These are phyloP conservation scores for Drosophila aff. DNA, from an alignment of 1,140 invertebrate species.

Conservation along the genomic window DNA sequence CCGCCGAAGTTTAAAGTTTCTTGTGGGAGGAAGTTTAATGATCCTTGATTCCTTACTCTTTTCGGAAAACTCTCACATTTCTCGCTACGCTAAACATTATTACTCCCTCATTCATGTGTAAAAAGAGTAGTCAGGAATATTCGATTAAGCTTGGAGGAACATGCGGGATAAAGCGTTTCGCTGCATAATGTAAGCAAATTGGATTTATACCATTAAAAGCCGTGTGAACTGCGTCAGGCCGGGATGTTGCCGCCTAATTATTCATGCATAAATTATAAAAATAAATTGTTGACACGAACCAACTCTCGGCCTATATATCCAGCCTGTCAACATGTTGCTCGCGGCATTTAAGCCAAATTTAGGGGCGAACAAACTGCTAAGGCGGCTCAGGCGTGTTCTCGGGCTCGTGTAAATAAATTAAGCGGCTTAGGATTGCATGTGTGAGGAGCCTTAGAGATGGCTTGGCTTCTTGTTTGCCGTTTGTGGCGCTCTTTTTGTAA, in stretches of 20 bases:
- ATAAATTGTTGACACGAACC: constrained; percentile 49
- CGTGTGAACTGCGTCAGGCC: constrained; percentile 41
- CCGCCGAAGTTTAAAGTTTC: background rate
- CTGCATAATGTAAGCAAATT: constrained; percentile 41
- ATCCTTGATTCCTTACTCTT: background rate
- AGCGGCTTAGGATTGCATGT: constrained; percentile 49
- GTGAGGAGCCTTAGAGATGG: constrained; percentile 7
- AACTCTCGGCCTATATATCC: constrained; percentile 21
- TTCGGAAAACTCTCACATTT: background rate
- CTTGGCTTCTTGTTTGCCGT: constrained; percentile 40
- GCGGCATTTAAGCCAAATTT: constrained; percentile 56
- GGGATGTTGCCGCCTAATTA: constrained; percentile 35
- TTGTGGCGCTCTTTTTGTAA: constrained; percentile 42
- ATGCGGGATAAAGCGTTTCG: constrained; percentile 1
- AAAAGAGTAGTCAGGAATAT: background rate
- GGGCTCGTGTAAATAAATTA: constrained; percentile 52
- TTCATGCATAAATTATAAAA: constrained; percentile 60
- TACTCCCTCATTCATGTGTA: background rate
- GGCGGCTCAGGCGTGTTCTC: constrained; percentile 30
- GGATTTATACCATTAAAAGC: constrained; percentile 32
- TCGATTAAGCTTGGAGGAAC: background rate
- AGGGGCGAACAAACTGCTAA: constrained; percentile 23
- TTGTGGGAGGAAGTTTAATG: background rate
- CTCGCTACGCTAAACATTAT: background rate
- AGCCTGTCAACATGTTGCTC: constrained; percentile 45